phyloP scores from a whole-genome alignment of 1,140 invertebrate genomes.

The Trachelipus rathkii region DNA sequence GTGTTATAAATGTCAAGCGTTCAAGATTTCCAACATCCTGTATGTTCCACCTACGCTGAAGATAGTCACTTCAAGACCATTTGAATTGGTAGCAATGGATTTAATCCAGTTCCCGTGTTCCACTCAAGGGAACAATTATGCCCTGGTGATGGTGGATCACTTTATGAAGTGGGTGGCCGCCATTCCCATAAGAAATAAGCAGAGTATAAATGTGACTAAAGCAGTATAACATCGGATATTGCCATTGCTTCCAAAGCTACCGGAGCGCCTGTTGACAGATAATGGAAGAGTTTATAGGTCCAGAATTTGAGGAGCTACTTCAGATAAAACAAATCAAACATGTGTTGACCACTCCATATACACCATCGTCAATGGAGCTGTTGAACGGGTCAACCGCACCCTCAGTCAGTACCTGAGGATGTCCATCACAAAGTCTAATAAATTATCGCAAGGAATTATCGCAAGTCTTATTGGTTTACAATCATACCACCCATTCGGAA shows the following conservation, averaged over 20 bases:
- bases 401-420: too few species aligned
- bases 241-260: neutral
- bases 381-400: too few species aligned
- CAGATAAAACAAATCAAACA: too few species aligned
- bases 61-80: neutral
- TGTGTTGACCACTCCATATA: too few species aligned
- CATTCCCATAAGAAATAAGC: neutral
- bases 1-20: neutral
- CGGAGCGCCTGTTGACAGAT: neutral
- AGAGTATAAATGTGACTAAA: neutral
- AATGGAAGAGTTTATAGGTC: neutral
- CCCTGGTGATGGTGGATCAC: constrained; percentile 11
- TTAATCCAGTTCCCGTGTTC: neutral
- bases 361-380: too few species aligned
- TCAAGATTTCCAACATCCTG: neutral
- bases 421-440: too few species aligned
- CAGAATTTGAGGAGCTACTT: too few species aligned
- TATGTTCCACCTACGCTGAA: neutral
- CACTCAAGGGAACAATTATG: neutral
- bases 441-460: too few species aligned
- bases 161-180: constrained; percentile 8
- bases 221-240: neutral
- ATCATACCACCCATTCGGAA: too few species aligned
- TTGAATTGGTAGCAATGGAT: constrained; percentile 18
- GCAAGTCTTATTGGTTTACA: too few species aligned